These are phyloP conservation scores for Paradoxurus hermaphroditus DNA, from an alignment of 2,113 vertebrate genomes.

Conservation along the genomic window DNA sequence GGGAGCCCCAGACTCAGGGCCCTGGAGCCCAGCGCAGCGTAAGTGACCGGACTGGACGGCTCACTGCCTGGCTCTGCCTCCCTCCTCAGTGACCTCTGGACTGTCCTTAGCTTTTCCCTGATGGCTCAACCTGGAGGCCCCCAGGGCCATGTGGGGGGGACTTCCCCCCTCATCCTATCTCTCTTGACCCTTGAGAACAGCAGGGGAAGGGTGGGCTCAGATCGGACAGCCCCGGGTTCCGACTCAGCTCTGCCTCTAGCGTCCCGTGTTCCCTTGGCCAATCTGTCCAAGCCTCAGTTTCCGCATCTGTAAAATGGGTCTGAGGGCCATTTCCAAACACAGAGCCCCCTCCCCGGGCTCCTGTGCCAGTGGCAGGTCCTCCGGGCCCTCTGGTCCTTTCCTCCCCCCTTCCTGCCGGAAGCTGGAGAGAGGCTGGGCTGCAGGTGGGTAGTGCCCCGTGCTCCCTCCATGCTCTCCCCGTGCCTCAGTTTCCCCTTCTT, in stretches of 20 bases:
- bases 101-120: not conserved
- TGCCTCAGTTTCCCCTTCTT: not conserved
- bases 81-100: not conserved
- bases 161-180: not conserved
- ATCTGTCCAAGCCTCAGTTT: not conserved
- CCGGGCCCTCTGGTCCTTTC: not conserved
- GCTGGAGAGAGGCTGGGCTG: no score
- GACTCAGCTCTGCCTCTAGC: not conserved
- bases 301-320: not conserved
- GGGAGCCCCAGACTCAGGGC: not conserved
- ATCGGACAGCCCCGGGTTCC: not conserved
- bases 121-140: not conserved
- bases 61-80: not conserved
- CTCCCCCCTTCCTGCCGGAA: not conserved
- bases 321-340: not conserved
- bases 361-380: not conserved
- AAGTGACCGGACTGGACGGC: not conserved
- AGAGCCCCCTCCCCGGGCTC: not conserved
- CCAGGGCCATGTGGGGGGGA: no score
- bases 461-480: not conserved
- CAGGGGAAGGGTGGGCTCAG: not conserved
- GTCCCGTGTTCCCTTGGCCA: not conserved
- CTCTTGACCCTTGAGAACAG: not conserved
- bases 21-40: rapidly evolving
- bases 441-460: not conserved